Evolutionary conservation across 1,140 invertebrate genomes (phyloP).

Genomic region (Ostrea edulis): DNA sequence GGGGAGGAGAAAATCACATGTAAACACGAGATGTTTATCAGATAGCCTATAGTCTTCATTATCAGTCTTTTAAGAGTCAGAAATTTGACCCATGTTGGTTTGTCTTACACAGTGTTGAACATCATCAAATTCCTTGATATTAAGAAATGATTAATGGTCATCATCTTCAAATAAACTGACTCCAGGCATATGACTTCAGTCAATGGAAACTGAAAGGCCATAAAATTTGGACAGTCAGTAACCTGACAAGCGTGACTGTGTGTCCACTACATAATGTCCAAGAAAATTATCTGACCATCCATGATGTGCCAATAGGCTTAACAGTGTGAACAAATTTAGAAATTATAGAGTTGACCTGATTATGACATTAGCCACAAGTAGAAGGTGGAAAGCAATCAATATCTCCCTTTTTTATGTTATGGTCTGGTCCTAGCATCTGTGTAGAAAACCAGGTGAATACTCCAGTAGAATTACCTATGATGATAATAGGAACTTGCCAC

Average conservation of each 20-base stretch:
- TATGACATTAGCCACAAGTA: conserved; percentile 1
- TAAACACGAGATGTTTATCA: conserved; percentile 27
- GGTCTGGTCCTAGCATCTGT: background rate
- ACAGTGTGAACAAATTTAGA: background rate
- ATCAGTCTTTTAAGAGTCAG: conserved; percentile 10
- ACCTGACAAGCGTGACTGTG: background rate
- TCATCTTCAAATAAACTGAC: background rate
- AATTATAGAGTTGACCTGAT: background rate
- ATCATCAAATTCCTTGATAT: conserved; percentile 8
- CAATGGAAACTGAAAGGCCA: background rate
- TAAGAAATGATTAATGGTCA: conserved; percentile 17
- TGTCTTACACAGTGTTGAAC: conserved; percentile 1
- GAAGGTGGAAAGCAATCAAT: conserved; percentile 1
- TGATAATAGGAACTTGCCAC: background rate
- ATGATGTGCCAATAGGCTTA: background rate
- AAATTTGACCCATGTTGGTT: background rate
- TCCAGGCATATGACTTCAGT: background rate
- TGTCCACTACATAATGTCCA: background rate
- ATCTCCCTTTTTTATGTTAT: background rate
- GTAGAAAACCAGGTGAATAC: background rate
- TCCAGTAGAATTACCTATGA: background rate
- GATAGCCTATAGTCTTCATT: background rate
- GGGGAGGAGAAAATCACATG: conserved; percentile 19
- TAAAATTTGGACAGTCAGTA: background rate
- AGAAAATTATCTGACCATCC: conserved; percentile 13